Conservation (phyloP, 2,113 vertebrate genomes). For the Circaetus cinerascens region DNA sequence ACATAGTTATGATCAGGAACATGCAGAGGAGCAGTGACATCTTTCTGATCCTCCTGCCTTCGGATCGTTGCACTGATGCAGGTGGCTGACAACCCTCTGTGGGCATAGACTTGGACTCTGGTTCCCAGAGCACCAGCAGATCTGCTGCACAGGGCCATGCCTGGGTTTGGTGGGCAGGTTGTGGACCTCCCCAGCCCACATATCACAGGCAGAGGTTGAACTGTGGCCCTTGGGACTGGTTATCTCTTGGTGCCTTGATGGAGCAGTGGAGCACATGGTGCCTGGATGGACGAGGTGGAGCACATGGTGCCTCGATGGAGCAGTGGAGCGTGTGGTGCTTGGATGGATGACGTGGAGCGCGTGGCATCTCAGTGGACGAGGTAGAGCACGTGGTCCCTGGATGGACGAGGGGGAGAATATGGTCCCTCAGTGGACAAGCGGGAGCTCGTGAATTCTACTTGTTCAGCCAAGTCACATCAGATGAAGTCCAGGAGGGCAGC, state of each 20-base stretch:
- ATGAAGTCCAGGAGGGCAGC: neutral
- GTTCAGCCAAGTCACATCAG: neutral
- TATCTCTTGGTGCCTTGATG: neutral
- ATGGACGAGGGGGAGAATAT: neutral
- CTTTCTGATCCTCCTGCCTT: neutral
- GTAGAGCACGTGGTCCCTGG: neutral
- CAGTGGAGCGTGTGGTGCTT: neutral
- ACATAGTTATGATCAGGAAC: neutral
- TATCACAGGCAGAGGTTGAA: neutral
- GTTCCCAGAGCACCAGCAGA: neutral
- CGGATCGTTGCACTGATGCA: rapidly evolving
- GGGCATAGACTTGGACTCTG: neutral
- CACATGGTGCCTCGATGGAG: neutral
- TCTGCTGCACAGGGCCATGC: rapidly evolving
- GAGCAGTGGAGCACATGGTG: neutral
- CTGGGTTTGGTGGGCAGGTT: neutral
- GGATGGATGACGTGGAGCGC: neutral
- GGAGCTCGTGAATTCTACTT: neutral
- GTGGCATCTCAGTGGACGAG: rapidly evolving
- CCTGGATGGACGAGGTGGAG: neutral
- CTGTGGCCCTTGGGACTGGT: neutral
- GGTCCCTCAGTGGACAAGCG: rapidly evolving
- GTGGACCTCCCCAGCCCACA: neutral
- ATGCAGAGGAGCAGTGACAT: neutral
- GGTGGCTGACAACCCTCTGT: neutral